Evolutionary conservation across 2,113 vertebrate species (phyloP).

Genomic region (Montifringilla adamsi): DNA sequence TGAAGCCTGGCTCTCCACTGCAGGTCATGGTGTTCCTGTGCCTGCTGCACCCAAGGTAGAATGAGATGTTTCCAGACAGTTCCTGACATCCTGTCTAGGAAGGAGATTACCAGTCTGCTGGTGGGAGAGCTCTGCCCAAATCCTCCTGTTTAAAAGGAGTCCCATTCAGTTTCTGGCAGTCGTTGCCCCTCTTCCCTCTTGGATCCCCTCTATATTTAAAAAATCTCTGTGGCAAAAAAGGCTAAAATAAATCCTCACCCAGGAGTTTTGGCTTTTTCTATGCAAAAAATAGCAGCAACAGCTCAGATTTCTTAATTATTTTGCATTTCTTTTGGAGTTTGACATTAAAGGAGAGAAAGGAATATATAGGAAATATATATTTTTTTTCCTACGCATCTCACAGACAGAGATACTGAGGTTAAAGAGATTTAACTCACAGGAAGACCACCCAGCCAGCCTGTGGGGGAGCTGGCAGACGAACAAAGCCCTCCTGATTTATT

Average conservation of each 20-base stretch:
- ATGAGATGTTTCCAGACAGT: neutral
- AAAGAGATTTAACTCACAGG: neutral
- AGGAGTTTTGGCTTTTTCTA: neutral
- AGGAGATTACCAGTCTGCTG: neutral
- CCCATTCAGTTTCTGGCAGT: fast-evolving
- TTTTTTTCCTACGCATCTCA: neutral
- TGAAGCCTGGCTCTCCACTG: neutral
- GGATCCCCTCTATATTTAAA: neutral
- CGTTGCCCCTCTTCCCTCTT: neutral
- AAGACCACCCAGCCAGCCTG: conserved; percentile 43
- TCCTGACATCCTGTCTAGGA: neutral
- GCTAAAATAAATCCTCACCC: neutral
- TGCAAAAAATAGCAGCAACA: neutral
- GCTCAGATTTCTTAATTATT: neutral
- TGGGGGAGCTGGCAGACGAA: conserved; percentile 45
- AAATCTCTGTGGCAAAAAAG: neutral
- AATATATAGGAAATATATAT: neutral
- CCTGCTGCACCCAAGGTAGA: neutral
- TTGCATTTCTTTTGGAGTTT: neutral
- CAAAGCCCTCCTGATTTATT: conserved; percentile 42
- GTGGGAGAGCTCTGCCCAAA: neutral
- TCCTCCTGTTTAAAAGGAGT: neutral
- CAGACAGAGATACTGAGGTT: conserved; percentile 1
- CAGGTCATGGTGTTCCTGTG: neutral
- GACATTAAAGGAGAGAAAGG: neutral